phyloP scores from a whole-genome alignment of 37 sponge, comb jelly and placozoan genomes.

The Dysidea cf. avara region DNA sequence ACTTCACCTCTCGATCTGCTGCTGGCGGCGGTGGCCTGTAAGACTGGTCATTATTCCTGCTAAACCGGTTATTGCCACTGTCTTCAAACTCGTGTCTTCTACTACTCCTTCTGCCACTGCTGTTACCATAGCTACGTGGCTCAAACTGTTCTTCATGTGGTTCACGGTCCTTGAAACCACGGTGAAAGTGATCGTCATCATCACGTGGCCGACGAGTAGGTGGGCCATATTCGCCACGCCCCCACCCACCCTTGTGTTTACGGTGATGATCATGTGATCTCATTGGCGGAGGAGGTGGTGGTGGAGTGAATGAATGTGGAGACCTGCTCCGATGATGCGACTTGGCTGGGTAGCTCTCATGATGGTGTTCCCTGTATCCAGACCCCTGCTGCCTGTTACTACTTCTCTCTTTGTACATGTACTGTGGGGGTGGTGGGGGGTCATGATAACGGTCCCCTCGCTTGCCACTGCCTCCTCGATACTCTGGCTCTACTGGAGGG shows the following conservation, averaged over 20 bases:
- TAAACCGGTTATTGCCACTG: too few species aligned
- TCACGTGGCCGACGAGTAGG: not conserved
- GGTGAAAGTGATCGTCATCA: not conserved
- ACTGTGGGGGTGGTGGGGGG: constrained; percentile 1
- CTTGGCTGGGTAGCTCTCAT: not conserved
- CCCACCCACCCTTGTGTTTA: not conserved
- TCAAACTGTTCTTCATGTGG: constrained; percentile 3
- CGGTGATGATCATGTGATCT: not conserved
- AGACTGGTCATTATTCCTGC: too few species aligned
- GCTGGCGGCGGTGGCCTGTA: too few species aligned
- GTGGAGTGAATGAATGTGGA: not conserved
- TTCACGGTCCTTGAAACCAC: not conserved
- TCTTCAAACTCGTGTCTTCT: not conserved
- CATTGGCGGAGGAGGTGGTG: not conserved
- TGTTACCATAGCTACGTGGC: not conserved
- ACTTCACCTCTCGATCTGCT: too few species aligned
- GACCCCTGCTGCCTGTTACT: not conserved
- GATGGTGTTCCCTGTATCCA: not conserved
- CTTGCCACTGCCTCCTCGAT: not conserved
- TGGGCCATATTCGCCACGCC: not conserved
- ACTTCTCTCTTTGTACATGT: not conserved
- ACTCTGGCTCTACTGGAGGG: not conserved
- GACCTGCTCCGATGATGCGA: not conserved
- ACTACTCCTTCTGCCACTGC: not conserved
- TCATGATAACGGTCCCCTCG: not conserved